Percentiles rank a stretch among this genome's conserved stretches.
Evolutionary conservation across 2,888 invertebrate genomes (phyloP).

Genomic region (Agrenia bidenticulata): DNA sequence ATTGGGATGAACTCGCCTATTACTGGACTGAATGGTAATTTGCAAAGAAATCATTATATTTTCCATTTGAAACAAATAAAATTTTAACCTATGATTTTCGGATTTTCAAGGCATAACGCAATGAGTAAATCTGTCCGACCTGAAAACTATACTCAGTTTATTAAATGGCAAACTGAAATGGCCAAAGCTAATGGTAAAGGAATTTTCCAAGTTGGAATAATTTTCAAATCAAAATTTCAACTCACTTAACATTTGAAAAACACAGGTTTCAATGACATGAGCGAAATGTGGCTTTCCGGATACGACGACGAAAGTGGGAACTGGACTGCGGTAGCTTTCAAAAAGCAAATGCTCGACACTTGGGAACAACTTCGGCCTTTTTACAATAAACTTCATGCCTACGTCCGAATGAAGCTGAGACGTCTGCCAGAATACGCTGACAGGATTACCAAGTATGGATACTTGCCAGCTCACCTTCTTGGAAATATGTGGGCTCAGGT

Average conservation of each 20-base stretch:
- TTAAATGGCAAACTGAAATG: conserved; percentile 57
- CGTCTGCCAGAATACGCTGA: conserved; percentile 54
- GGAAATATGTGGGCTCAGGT: conserved; percentile 81
- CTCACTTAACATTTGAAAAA: neutral
- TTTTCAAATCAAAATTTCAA: conserved; percentile 2
- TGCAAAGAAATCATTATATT: conserved; percentile 9
- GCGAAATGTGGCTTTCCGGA: conserved; percentile 84
- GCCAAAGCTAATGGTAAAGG: conserved; percentile 53
- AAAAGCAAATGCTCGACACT: conserved; percentile 59
- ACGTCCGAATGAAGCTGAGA: conserved; percentile 69
- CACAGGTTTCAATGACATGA: conserved; percentile 80
- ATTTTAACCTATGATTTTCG: too few relatives aligned
- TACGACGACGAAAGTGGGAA: conserved; percentile 63
- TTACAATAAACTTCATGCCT: conserved; percentile 80
- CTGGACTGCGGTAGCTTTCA: conserved; percentile 56
- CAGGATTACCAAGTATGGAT: conserved; percentile 50
- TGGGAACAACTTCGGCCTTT: conserved; percentile 70
- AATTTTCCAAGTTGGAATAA: too few relatives aligned
- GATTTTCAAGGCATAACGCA: conserved; percentile 47
- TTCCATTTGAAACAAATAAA: neutral
- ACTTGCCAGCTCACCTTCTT: conserved; percentile 53
- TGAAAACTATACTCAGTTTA: conserved; percentile 55
- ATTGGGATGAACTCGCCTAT: conserved; percentile 53
- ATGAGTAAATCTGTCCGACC: conserved; percentile 44
- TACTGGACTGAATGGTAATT: conserved; percentile 53